Conservation (phyloP, 2,797 vertebrate species). For the Falco novaeseelandiae region DNA sequence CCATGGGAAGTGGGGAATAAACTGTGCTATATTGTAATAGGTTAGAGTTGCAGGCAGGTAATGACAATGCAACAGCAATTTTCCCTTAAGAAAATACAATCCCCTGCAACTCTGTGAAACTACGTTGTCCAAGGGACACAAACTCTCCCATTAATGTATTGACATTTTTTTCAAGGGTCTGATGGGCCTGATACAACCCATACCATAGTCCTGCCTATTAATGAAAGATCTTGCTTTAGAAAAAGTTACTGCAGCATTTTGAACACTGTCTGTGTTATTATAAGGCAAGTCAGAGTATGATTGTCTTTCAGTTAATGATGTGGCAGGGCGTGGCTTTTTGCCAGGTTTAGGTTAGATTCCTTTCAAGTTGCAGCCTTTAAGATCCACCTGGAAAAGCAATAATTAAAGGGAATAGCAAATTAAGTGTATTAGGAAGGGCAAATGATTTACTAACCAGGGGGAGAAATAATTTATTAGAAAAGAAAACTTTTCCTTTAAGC, state of each 20-base stretch:
- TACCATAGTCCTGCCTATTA: background rate
- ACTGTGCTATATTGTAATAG: background rate
- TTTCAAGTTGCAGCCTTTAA: constrained; percentile 51
- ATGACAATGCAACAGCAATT: background rate
- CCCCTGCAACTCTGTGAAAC: background rate
- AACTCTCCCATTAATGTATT: background rate
- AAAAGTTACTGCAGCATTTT: constrained; percentile 37
- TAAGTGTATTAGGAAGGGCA: constrained; percentile 60
- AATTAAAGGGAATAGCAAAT: constrained; percentile 67
- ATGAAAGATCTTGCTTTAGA: constrained; percentile 6
- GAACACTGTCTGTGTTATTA: constrained; percentile 39
- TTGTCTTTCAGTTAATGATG: constrained; percentile 61
- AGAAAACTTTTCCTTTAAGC: constrained; percentile 57
- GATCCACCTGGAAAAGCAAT: constrained; percentile 64
- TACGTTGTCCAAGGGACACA: background rate
- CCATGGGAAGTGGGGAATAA: background rate
- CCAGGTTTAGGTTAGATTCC: constrained; percentile 16
- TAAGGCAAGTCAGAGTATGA: constrained; percentile 22
- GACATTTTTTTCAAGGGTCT: background rate
- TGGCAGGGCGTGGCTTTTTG: constrained; percentile 27
- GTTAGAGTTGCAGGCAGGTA: background rate
- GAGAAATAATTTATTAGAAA: constrained; percentile 69
- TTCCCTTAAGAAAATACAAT: background rate
- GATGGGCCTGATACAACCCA: background rate
- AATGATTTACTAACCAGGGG: constrained; percentile 62